phyloP scores from a whole-genome alignment of 1,140 invertebrate species.

The Meloidogyne hapla region DNA sequence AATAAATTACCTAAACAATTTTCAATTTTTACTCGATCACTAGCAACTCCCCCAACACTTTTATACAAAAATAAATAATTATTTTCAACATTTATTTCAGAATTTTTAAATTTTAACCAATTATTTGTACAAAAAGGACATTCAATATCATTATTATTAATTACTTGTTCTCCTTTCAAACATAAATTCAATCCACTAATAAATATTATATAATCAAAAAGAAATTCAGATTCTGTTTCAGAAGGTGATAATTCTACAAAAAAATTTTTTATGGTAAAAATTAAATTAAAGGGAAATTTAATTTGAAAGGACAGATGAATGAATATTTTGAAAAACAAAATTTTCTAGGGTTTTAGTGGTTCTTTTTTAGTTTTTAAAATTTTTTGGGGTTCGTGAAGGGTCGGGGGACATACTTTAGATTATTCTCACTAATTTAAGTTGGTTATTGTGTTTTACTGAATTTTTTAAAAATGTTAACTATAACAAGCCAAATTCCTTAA shows the following conservation, averaged over 20 bases:
- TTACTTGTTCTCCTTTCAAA: neutral
- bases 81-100: neutral
- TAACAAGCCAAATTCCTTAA: too few species aligned
- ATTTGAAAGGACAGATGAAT: too few species aligned
- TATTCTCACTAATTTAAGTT: too few species aligned
- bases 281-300: neutral
- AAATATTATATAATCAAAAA: slow-evolving; percentile 7
- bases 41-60: neutral
- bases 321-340: too few species aligned
- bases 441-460: too few species aligned
- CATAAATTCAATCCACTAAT: slow-evolving; percentile 3
- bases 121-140: slow-evolving; percentile 1
- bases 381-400: too few species aligned
- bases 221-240: neutral
- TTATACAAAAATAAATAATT: neutral
- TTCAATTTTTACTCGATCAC: neutral
- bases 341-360: too few species aligned
- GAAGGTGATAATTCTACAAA: neutral
- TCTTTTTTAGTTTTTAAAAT: too few species aligned
- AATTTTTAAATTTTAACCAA: slow-evolving; percentile 6
- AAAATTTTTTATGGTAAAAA: too few species aligned
- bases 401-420: too few species aligned
- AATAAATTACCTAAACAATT: neutral
- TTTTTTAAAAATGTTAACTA: too few species aligned
- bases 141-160: neutral